Base-by-base conservation (phyloP, 2,888 invertebrate genomes). In the Subacronicta megacephala region DNA sequence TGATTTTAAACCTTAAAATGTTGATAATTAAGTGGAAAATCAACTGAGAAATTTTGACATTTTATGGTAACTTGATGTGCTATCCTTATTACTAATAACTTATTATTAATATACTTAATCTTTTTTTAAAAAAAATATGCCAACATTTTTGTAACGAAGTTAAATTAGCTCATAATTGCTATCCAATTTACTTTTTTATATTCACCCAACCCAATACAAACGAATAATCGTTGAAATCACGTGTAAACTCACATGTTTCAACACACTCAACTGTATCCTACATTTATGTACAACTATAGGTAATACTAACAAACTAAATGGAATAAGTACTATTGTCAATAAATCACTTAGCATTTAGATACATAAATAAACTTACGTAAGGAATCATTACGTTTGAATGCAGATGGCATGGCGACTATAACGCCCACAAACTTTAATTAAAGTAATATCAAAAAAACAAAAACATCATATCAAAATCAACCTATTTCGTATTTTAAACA, bases 331-430 rank as follows among this genome's bases (percentile, higher is more conserved):
- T 13, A 42, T 12, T 45, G 36, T 31, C 41, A 47, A 47, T 47
- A 54, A 36, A 15, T 29, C 29, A 42, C 31, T 20, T 18, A 47
- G 26, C 17, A 29, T 4, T n/a, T 31, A 31, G 9, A 10, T 3
- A 0, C 3, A n/a, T 12, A 29, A 26, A 29, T 3, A 12, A n/a
- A 16, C 9, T 16, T 41, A 3, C 12, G 37, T 44, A 26, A 36
- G 10, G 15, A 10, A 37, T 35, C 29, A 38, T 62, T 15, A 38
- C 10, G 52, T 55, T 38, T 18, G n/a, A 10, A 51, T 40, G 18
- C 23, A 71, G 70, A 71, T 66, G 6, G 67, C 12, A 23, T 59
- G 70, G 50, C 72, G 66, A 17, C 67, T 20, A 7, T 44, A 33
- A 9, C 58, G 6, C 66, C 71, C 62, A 65, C 56, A 35, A 12